phyloP scores from a whole-genome alignment of 1,140 invertebrate species.

The Vanessa tameamea region DNA sequence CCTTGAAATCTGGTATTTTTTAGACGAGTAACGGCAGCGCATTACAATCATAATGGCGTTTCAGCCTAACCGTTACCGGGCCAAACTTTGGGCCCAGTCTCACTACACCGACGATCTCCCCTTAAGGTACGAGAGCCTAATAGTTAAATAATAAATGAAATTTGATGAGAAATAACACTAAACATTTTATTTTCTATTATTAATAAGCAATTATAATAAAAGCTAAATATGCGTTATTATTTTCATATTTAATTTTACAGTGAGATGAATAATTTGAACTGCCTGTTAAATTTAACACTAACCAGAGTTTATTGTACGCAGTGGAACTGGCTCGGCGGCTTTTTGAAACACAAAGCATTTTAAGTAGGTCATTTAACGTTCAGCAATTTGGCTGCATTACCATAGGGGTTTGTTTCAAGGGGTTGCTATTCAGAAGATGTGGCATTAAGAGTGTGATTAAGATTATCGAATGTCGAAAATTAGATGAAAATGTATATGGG shows the following conservation, averaged over 20 bases:
- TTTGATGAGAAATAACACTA: too few relatives aligned
- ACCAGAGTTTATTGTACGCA: conserved; percentile 23
- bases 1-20: conserved; percentile 57
- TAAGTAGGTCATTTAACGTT: conserved; percentile 68
- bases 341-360: conserved; percentile 44
- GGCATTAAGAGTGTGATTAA: conserved; percentile 49
- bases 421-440: conserved; percentile 49
- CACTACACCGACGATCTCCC: not conserved
- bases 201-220: too few relatives aligned
- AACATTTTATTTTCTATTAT: too few relatives aligned
- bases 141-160: too few relatives aligned
- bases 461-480: conserved; percentile 42
- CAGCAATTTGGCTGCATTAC: conserved; percentile 63
- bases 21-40: conserved; percentile 62
- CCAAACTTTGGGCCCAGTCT: conserved; percentile 40
- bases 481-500: conserved; percentile 23
- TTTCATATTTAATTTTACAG: too few relatives aligned
- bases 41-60: conserved; percentile 77
- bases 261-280: not conserved
- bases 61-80: conserved; percentile 76
- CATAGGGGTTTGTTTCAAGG: conserved; percentile 62
- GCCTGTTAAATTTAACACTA: conserved; percentile 16
- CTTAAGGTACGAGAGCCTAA: not conserved
- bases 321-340: conserved; percentile 39
- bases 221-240: too few relatives aligned